Conservation (phyloP, 1,140 invertebrate species). For the Zaprionus ornatus region DNA sequence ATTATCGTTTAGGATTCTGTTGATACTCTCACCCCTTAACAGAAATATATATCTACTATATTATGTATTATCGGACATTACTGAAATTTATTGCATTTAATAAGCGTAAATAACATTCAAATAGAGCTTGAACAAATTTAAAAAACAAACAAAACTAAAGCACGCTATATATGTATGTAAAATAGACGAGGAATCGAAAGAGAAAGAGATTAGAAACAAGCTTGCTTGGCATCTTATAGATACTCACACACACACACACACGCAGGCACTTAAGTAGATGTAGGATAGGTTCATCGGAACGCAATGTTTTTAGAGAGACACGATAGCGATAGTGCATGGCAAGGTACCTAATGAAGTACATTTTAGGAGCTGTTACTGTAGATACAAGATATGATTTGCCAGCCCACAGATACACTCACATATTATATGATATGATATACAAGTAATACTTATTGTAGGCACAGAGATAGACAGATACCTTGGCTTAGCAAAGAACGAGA, state of each 20-base stretch:
- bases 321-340: slow-evolving; percentile 34
- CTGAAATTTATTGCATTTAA: slow-evolving; percentile 75
- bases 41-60: slow-evolving; percentile 11
- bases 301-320: slow-evolving; percentile 13
- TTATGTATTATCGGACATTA: slow-evolving; percentile 51
- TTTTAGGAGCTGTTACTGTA: slow-evolving; percentile 47
- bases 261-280: slow-evolving; percentile 20
- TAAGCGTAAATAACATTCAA: slow-evolving; percentile 71
- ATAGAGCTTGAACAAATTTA: slow-evolving; percentile 62
- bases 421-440: slow-evolving; percentile 9
- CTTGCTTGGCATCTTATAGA: slow-evolving; percentile 40
- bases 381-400: slow-evolving; percentile 35
- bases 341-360: slow-evolving; percentile 58
- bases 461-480: slow-evolving; percentile 9
- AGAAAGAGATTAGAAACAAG: slow-evolving; percentile 14
- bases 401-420: slow-evolving; percentile 13
- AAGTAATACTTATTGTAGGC: slow-evolving; percentile 32
- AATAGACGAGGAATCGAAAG: slow-evolving; percentile 34
- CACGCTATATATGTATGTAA: slow-evolving; percentile 45
- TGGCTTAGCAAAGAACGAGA: slow-evolving; percentile 15
- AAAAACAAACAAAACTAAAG: slow-evolving; percentile 11
- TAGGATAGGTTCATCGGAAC: slow-evolving; percentile 36
- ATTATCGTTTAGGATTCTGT: background rate
- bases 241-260: slow-evolving; percentile 22
- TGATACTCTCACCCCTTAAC: slow-evolving; percentile 2